phyloP scores from a whole-genome alignment of 2,797 vertebrate genomes.

The Chiroxiphia lanceolata region DNA sequence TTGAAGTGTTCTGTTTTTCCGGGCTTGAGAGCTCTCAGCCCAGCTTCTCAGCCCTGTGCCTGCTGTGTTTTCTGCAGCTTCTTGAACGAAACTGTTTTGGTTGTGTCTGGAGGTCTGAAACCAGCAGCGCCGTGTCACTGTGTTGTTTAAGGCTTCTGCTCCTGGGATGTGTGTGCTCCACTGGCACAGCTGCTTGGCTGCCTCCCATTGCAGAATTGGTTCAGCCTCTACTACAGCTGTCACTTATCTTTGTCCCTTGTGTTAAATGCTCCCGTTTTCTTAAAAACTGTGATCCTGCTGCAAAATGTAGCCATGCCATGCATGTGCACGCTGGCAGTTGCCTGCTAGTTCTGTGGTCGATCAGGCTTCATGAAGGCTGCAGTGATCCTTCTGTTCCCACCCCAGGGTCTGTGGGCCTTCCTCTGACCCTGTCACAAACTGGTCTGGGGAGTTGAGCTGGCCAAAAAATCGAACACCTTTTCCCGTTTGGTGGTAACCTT shows the following conservation, averaged over 20 bases:
- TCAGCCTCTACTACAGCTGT: background rate
- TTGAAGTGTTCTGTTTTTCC: background rate
- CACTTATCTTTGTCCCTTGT: background rate
- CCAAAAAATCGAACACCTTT: background rate
- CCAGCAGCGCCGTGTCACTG: background rate
- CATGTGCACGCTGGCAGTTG: background rate
- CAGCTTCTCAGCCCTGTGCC: background rate
- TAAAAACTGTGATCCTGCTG: background rate
- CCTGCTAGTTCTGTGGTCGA: background rate
- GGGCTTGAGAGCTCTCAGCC: background rate
- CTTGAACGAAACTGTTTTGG: background rate
- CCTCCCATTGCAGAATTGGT: background rate
- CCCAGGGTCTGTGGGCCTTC: background rate
- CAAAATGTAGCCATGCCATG: background rate
- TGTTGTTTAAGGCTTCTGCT: background rate
- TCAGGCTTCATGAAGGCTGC: background rate
- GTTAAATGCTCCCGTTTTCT: background rate
- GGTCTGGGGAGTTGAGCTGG: background rate
- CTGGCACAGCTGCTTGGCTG: background rate
- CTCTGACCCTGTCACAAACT: background rate
- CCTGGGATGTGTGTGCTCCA: accelerated
- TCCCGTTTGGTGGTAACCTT: background rate
- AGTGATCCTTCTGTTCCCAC: background rate
- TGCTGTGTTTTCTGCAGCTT: background rate
- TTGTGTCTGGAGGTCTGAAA: background rate